Evolutionary conservation across 1,140 invertebrate species (phyloP).

Genomic region (Himalopsyche phryganea): DNA sequence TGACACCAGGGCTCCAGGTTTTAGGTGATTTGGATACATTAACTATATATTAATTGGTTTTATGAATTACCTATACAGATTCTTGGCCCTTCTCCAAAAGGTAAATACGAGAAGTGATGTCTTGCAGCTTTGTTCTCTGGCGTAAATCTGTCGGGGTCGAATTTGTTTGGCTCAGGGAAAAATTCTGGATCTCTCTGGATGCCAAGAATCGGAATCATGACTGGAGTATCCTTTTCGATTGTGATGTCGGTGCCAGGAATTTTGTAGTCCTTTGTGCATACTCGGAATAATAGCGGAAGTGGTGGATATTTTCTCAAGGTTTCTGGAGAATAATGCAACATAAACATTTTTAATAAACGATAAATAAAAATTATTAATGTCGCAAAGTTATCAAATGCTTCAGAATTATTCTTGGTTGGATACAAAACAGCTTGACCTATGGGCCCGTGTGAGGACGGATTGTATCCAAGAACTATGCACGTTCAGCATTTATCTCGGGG

Average conservation of each 20-base stretch:
- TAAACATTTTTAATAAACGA: not conserved
- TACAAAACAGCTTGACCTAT: too few relatives aligned
- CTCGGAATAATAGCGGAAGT: conserved; percentile 35
- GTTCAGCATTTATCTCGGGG: too few relatives aligned
- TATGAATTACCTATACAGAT: conserved; percentile 58
- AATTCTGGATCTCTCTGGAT: conserved; percentile 43
- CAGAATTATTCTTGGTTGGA: too few relatives aligned
- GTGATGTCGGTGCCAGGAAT: conserved; percentile 48
- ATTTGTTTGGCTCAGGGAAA: conserved; percentile 44
- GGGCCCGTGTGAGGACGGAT: too few relatives aligned
- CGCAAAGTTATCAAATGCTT: too few relatives aligned
- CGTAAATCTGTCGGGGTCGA: conserved; percentile 46
- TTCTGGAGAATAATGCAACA: conserved; percentile 36
- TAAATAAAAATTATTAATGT: too few relatives aligned
- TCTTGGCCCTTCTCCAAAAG: conserved; percentile 57
- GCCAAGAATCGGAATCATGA: conserved; percentile 50
- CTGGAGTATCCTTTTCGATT: conserved; percentile 48
- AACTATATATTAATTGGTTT: too few relatives aligned
- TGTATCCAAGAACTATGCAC: too few relatives aligned
- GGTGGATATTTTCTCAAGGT: conserved; percentile 39
- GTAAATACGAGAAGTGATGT: conserved; percentile 45
- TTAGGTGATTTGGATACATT: too few relatives aligned
- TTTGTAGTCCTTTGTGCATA: conserved; percentile 37
- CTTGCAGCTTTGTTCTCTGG: conserved; percentile 38
- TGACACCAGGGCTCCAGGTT: too few relatives aligned